phyloP scores from a whole-genome alignment of 2,797 vertebrate species.

The Xenops minutus region DNA sequence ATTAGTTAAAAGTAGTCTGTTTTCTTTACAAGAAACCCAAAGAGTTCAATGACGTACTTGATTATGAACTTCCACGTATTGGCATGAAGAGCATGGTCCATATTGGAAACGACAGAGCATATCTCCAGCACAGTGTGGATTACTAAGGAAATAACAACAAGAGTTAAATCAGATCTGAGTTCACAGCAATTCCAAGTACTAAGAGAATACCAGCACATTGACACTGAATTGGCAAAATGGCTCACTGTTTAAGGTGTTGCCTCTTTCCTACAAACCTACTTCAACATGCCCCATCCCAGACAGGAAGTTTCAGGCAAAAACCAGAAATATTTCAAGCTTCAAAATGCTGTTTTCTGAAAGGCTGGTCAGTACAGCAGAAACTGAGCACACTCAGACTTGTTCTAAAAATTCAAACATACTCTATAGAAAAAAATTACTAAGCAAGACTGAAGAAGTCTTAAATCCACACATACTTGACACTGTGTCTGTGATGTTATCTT shows the following conservation, averaged over 20 bases:
- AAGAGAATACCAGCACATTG: background rate
- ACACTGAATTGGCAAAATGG: background rate
- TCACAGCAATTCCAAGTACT: background rate
- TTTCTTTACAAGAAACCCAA: background rate
- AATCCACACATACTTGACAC: slow-evolving; percentile 78
- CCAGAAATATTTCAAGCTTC: background rate
- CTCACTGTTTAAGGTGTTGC: background rate
- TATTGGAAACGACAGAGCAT: slow-evolving; percentile 87
- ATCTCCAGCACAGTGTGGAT: slow-evolving; percentile 92
- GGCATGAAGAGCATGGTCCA: slow-evolving; percentile 94
- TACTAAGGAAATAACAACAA: slow-evolving; percentile 72
- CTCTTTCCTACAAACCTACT: background rate
- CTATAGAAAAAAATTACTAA: background rate
- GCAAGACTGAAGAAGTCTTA: background rate
- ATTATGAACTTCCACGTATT: slow-evolving; percentile 98
- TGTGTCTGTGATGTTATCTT: slow-evolving; percentile 78
- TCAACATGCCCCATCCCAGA: background rate
- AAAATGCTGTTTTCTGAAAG: background rate
- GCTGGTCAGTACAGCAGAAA: background rate
- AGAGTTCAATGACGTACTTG: slow-evolving; percentile 82
- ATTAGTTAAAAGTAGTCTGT: background rate
- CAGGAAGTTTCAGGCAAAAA: background rate
- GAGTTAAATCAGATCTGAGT: background rate
- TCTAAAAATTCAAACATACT: background rate
- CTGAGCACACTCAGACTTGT: background rate